Conservation (phyloP, 2,888 invertebrate species). For the Lepeophtheirus nordmannii region DNA sequence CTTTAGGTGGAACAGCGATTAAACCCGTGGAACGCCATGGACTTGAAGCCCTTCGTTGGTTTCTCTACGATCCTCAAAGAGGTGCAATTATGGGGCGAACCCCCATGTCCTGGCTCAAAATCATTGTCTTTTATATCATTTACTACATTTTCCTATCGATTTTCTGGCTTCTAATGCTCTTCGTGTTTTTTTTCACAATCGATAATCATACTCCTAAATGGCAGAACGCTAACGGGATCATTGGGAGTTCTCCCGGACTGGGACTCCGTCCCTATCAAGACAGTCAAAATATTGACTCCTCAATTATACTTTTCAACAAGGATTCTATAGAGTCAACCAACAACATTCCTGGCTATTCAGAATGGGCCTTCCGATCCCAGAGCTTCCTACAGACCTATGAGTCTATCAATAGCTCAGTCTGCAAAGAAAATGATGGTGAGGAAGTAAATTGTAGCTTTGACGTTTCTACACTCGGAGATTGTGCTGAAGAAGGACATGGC, state of each 20-base stretch:
- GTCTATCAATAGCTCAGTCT: too few relatives aligned
- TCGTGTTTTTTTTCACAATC: constrained; percentile 83
- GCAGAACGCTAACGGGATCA: constrained; percentile 38
- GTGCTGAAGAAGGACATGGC: constrained; percentile 69
- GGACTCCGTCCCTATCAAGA: constrained; percentile 94
- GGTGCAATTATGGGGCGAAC: constrained; percentile 14
- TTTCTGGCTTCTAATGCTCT: constrained; percentile 85
- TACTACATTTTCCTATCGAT: constrained; percentile 82
- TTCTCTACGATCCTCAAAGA: constrained; percentile 14
- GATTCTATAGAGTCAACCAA: constrained; percentile 57
- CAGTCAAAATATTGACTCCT: constrained; percentile 79
- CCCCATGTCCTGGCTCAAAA: constrained; percentile 44
- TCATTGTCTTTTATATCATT: constrained; percentile 83
- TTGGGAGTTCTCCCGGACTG: constrained; percentile 50
- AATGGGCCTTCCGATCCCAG: not conserved
- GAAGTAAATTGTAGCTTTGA: constrained; percentile 33
- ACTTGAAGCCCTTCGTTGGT: not conserved
- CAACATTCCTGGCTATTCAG: constrained; percentile 33
- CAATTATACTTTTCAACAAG: constrained; percentile 82
- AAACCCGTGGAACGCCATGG: constrained; percentile 10
- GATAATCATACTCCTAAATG: constrained; percentile 71
- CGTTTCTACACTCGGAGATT: constrained; percentile 43
- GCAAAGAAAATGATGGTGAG: not conserved
- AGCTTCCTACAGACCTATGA: not conserved
- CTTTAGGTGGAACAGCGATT: constrained; percentile 17